Evolutionary conservation across 2,113 vertebrate genomes (phyloP).

Genomic region (Hyla sarda): DNA sequence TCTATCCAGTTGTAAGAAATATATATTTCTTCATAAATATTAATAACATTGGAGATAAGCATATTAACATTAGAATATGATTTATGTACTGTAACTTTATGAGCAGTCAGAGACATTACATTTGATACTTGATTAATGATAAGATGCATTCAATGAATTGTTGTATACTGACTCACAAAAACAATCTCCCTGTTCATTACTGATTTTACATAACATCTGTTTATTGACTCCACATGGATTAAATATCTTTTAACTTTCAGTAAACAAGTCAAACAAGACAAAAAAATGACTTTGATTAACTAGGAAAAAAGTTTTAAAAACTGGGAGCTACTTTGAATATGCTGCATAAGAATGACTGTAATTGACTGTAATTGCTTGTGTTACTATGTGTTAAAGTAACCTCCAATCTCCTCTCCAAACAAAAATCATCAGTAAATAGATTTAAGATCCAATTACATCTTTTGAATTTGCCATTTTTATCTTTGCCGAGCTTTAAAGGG

Average conservation of each 20-base stretch:
- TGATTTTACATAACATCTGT: constrained; percentile 15
- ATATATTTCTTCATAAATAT: constrained; percentile 14
- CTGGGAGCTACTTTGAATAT: not conserved
- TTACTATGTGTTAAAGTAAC: no score
- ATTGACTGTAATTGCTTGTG: no score
- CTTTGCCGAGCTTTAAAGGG: no score
- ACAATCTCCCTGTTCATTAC: not conserved
- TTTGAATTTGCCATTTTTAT: no score
- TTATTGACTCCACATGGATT: not conserved
- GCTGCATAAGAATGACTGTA: not conserved
- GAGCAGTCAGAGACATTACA: not conserved
- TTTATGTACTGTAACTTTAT: constrained; percentile 6
- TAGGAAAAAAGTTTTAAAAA: not conserved
- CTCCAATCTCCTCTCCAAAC: no score
- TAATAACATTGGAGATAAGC: not conserved
- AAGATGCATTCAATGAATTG: not conserved
- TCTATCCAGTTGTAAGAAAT: not conserved
- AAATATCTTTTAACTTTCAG: not conserved
- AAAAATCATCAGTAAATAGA: no score
- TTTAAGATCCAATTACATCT: no score
- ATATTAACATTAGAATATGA: not conserved
- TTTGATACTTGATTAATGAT: constrained; percentile 9
- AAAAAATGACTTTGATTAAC: not conserved
- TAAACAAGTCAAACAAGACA: not conserved
- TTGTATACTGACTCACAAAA: not conserved